Conservation (phyloP, 2,888 invertebrate species). For the Pterostichus niger region DNA sequence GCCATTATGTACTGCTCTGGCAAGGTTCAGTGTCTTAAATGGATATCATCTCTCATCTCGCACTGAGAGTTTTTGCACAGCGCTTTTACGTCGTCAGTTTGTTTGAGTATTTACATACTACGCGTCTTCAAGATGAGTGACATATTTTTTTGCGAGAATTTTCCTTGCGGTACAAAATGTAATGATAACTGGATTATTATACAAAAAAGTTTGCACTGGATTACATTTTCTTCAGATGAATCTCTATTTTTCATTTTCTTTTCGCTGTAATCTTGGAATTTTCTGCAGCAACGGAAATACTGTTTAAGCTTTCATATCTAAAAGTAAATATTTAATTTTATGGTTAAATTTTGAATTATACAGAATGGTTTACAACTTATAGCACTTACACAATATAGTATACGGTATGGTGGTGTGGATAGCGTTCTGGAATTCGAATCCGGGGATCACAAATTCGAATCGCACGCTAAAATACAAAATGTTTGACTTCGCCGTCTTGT, state of each 20-base stretch:
- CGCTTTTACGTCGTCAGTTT: constrained; percentile 34
- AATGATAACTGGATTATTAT: constrained; percentile 50
- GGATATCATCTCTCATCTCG: constrained; percentile 31
- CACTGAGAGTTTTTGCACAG: not conserved
- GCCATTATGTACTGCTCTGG: constrained; percentile 40
- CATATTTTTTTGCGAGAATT: constrained; percentile 35
- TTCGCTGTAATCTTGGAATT: not conserved
- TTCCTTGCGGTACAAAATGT: constrained; percentile 21
- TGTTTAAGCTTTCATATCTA: not conserved
- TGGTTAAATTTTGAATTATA: too few species aligned
- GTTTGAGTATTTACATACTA: constrained; percentile 40
- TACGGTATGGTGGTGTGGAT: too few species aligned
- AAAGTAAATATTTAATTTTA: not conserved
- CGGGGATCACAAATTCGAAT: too few species aligned
- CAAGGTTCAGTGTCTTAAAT: constrained; percentile 35
- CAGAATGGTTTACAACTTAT: too few species aligned
- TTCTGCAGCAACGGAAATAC: not conserved
- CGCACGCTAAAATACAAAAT: too few species aligned
- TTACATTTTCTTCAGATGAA: constrained; percentile 1
- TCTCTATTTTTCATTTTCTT: constrained; percentile 11
- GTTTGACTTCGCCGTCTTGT: too few species aligned
- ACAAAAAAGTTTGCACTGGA: constrained; percentile 16
- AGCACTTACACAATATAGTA: too few species aligned
- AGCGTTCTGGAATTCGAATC: too few species aligned
- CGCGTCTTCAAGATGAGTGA: constrained; percentile 25